phyloP scores from a whole-genome alignment of 23 tunicate genomes.

The Ciona savignyi region DNA sequence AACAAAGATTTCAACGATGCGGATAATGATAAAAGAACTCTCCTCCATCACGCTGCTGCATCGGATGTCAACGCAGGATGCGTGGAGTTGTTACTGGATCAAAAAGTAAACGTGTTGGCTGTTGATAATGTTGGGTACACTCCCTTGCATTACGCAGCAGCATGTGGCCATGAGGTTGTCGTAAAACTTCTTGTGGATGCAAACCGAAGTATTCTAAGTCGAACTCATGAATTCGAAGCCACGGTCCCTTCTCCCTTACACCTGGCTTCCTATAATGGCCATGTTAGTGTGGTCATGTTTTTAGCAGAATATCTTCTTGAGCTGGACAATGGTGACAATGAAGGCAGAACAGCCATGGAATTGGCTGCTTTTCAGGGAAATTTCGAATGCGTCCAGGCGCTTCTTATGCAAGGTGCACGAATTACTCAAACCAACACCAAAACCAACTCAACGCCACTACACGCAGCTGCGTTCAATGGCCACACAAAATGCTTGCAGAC shows the following conservation, averaged over 20 bases:
- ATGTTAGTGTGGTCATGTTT: slow-evolving; percentile 55
- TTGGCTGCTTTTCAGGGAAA: slow-evolving; percentile 72
- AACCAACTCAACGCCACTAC: slow-evolving; percentile 65
- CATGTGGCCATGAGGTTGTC: slow-evolving; percentile 74
- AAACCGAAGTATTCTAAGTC: slow-evolving; percentile 22
- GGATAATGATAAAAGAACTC: slow-evolving; percentile 70
- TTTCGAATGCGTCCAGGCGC: slow-evolving; percentile 52
- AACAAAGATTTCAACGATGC: slow-evolving; percentile 42
- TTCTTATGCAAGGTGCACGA: slow-evolving; percentile 76
- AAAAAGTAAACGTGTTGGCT: slow-evolving; percentile 48
- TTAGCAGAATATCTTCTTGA: slow-evolving; percentile 57
- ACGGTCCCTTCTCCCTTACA: slow-evolving; percentile 72
- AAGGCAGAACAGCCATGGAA: slow-evolving; percentile 75
- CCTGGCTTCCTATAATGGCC: slow-evolving; percentile 69
- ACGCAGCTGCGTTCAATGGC: slow-evolving; percentile 80
- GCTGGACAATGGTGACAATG: slow-evolving; percentile 53
- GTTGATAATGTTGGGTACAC: slow-evolving; percentile 49
- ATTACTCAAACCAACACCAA: slow-evolving; percentile 35
- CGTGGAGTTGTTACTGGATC: slow-evolving; percentile 61
- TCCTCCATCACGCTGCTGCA: slow-evolving; percentile 71
- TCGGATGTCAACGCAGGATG: slow-evolving; percentile 80
- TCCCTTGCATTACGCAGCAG: slow-evolving; percentile 81
- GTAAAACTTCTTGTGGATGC: slow-evolving; percentile 47
- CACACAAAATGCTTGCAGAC: slow-evolving; percentile 68
- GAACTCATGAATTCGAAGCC: slow-evolving; percentile 37